phyloP scores from a whole-genome alignment of 2,113 vertebrate genomes.

The Etheostoma spectabile region DNA sequence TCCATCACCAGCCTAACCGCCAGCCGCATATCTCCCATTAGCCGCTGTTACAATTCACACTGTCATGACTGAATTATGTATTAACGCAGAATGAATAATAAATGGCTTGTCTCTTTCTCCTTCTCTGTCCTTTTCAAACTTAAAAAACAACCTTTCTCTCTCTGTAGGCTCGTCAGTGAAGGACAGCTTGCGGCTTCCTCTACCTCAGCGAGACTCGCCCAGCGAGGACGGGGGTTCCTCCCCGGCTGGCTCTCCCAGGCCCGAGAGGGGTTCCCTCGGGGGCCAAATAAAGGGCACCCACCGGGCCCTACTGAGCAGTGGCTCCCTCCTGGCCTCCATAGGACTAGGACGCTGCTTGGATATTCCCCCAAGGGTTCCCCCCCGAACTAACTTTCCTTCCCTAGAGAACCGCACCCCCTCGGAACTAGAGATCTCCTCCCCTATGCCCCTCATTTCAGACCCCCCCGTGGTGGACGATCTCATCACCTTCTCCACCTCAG shows the following conservation, averaged over 20 bases:
- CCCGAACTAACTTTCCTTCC: slow-evolving; percentile 74
- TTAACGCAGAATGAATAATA: slow-evolving; percentile 56
- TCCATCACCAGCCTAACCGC: slow-evolving; percentile 6
- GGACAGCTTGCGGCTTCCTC: slow-evolving; percentile 71
- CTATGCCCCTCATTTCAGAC: slow-evolving; percentile 56
- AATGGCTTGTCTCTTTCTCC: slow-evolving; percentile 31
- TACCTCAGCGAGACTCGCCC: slow-evolving; percentile 75
- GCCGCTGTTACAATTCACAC: slow-evolving; percentile 25
- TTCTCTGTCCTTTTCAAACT: slow-evolving; percentile 11
- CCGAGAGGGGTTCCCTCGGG: slow-evolving; percentile 52
- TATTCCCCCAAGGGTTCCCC: slow-evolving; percentile 69
- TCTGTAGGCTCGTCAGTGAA: slow-evolving; percentile 73
- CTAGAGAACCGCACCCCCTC: slow-evolving; percentile 59
- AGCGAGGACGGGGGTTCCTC: slow-evolving; percentile 73
- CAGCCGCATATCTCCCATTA: slow-evolving; percentile 31
- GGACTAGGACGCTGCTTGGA: slow-evolving; percentile 85
- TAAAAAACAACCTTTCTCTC: neutral
- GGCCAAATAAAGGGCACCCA: slow-evolving; percentile 83
- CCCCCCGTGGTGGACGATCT: slow-evolving; percentile 80
- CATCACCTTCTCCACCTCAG: slow-evolving; percentile 71
- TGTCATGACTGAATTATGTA: slow-evolving; percentile 55
- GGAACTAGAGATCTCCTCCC: slow-evolving; percentile 63
- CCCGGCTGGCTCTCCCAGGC: slow-evolving; percentile 72
- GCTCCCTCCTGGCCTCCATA: slow-evolving; percentile 86
- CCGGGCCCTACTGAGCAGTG: slow-evolving; percentile 83